Evolutionary conservation across 1,140 invertebrate genomes (phyloP).

Genomic region (Platorchestia sp.): DNA sequence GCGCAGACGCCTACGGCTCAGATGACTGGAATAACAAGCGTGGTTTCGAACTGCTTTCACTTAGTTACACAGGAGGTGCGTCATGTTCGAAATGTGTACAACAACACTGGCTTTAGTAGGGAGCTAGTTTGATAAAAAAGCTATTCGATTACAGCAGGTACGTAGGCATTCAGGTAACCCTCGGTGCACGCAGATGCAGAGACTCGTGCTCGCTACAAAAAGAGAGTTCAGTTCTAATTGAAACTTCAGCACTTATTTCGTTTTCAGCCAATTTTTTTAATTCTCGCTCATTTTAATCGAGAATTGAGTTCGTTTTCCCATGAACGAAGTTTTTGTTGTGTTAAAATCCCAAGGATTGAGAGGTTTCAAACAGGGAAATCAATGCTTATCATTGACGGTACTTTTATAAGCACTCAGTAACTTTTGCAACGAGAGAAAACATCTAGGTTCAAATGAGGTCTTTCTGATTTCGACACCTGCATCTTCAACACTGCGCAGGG

Average conservation of each 20-base stretch:
- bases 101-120: neutral
- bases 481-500: neutral
- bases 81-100: neutral
- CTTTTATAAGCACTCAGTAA: neutral
- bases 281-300: neutral
- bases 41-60: neutral
- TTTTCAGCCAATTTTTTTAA: neutral
- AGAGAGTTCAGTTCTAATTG: neutral
- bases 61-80: neutral
- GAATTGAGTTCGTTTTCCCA: neutral
- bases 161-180: neutral
- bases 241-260: neutral
- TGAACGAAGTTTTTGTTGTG: neutral
- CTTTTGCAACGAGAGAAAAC: neutral
- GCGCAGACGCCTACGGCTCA: neutral
- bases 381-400: neutral
- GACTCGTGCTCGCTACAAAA: neutral
- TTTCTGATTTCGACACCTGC: neutral
- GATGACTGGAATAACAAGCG: neutral
- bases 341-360: neutral
- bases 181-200: neutral
- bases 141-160: slow-evolving; percentile 21
- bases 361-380: neutral
- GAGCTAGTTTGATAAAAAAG: neutral
- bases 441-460: neutral